Evolutionary conservation across 2,888 invertebrate genomes (phyloP).

Genomic region (Trissonchulus latispiculum): DNA sequence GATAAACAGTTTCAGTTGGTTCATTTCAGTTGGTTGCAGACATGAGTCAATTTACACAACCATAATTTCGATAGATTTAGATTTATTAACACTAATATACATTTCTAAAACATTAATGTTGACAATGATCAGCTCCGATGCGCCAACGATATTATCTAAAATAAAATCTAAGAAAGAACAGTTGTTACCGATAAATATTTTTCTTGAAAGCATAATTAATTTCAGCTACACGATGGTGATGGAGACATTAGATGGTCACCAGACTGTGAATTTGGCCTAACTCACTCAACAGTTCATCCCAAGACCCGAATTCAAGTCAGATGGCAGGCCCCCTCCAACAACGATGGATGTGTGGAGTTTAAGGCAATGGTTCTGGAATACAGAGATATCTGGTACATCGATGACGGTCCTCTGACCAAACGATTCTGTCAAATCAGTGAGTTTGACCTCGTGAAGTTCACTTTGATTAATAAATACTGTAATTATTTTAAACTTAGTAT

Average conservation of each 20-base stretch:
- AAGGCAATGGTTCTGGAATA: conserved; percentile 41
- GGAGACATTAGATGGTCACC: neutral
- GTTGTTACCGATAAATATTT: too few species aligned
- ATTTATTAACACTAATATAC: too few species aligned
- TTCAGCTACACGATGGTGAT: neutral
- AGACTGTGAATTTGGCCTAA: conserved; percentile 32
- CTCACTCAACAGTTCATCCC: conserved; percentile 38
- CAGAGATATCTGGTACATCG: conserved; percentile 38
- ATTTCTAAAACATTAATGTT: too few species aligned
- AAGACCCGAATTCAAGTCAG: conserved; percentile 29
- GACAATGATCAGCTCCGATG: too few species aligned
- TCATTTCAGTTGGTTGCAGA: too few species aligned
- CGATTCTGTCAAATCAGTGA: conserved; percentile 34
- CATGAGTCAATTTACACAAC: too few species aligned
- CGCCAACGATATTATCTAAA: neutral
- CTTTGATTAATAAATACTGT: too few species aligned
- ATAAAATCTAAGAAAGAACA: neutral
- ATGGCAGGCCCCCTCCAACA: conserved; percentile 20
- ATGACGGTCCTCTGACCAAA: conserved; percentile 37
- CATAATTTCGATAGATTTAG: too few species aligned
- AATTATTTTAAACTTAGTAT: too few species aligned
- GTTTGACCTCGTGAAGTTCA: too few species aligned
- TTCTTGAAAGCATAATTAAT: too few species aligned
- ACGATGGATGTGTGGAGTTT: conserved; percentile 35
- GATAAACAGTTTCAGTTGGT: too few species aligned